Evolutionary conservation across 2,797 vertebrate species (phyloP), one percentile per base, ranked within the genome.

Genomic region (Tolypeutes matacus): DNA sequence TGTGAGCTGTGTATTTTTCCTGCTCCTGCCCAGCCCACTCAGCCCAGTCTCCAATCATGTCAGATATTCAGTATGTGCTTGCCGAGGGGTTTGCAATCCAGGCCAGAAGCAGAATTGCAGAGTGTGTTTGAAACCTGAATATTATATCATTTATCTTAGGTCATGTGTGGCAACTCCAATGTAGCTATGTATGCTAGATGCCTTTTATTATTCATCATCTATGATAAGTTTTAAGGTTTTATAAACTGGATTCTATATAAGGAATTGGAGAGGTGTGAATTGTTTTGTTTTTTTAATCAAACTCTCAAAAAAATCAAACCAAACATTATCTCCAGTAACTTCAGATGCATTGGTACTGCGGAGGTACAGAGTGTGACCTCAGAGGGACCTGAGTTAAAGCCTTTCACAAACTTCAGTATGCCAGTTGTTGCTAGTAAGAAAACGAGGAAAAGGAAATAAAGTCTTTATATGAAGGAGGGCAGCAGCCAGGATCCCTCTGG

Each of bases 381-480:
- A 39, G 65, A 56, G 25, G 29, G 9, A 49, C 31, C 53, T 87
- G 80, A 51, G 87, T 51, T 53, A 42, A 90, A 65, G 18, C 58
- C 12, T 70, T 31, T 62, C 34, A 7, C 31, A 13, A 18, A 77
- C 25, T 20, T 76, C 95, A 67, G 0, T 76, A 21, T 62, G 25
- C 34, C 85, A 56, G 7, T 70, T 94, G 72, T 29, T 82, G 75
- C 92, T 36, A 15, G 64, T 92, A 88, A 80, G 73, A 51, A 75
- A 90, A 81, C 81, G 49, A 77, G 58, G 75, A 70, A 81, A 89
- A 39, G 67, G 46, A 93, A 94, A 58, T 62, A 93, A 58, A 73
- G 88, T 36, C 42, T 13, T 18, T 29, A 18, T n/a, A 64, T 93
- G n/a, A 39, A 64, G 93, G 67, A 49, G 84, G 56, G 60, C 91